Base-by-base conservation (phyloP, 2,888 invertebrate species). In the Agrochola lychnidis region DNA sequence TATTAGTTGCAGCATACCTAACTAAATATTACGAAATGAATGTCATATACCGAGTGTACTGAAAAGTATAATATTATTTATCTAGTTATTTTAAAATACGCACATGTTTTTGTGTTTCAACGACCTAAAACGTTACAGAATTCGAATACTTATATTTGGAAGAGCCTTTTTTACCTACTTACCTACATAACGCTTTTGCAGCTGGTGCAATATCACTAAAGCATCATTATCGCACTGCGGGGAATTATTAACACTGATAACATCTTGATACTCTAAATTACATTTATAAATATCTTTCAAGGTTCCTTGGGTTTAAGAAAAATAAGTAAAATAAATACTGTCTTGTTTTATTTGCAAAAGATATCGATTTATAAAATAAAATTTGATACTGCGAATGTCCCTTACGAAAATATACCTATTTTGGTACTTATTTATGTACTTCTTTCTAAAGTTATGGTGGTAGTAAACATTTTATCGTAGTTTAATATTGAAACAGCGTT, bases 171-270 rank as follows among this genome's bases (percentile, higher is more conserved):
- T 30, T 30, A 30, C 30, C 30, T 30, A 30, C 30, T 30, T 30
- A 75, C 10, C 45, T 48, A n/a, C 22, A 68, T 59, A 59, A 69
- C 53, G 14, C 7, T 70, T 6, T 66, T 12, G 61, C 66, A 83
- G 84, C 25, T 69, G 80, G 22, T 59, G 45, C 68, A 79, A 51
- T 64, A 59, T 69, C 73, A 25, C 42, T 64, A 63, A 80, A 84
- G n/a, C 63, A 69, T 63, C 45, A 64, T 59, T 84, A 80, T 84
- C 62, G 36, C 69, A 10, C 36, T 79, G 64, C 57, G 14, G 36
- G 56, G 25, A 73, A 62, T 84, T 51, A 81, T 80, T 84, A 70
- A 66, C 56, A 56, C 42, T 57, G 69, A 70, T 68, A 40, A 56
- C 16, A 19, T 56, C 59, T 57, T 51, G 53, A 69, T 61, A 66